phyloP scores from a whole-genome alignment of 2,113 vertebrate species.

The Spheniscus mendiculus region DNA sequence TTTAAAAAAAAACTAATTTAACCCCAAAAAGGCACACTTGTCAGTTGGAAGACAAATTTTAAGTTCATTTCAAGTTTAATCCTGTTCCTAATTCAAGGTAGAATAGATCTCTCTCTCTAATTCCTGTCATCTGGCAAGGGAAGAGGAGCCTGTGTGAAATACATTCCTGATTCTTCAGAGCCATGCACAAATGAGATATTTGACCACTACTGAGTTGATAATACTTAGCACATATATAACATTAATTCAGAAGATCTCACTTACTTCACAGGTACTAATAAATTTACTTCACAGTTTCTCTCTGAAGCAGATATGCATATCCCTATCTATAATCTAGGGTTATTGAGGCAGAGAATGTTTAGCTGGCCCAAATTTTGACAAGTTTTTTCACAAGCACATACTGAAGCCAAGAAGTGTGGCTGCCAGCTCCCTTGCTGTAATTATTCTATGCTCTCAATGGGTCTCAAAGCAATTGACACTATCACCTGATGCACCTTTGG shows the following conservation, averaged over 20 bases:
- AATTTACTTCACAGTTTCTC: background rate
- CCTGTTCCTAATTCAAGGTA: background rate
- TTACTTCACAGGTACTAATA: background rate
- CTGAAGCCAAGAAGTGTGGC: background rate
- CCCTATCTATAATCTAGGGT: background rate
- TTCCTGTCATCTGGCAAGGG: background rate
- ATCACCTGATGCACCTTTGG: background rate
- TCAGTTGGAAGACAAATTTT: background rate
- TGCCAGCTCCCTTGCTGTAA: conserved; percentile 14
- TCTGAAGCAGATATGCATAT: background rate
- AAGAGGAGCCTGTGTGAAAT: background rate
- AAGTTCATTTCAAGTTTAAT: background rate
- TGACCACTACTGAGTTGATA: background rate
- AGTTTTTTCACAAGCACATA: background rate
- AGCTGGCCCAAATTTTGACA: background rate
- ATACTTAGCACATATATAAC: background rate
- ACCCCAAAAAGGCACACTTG: background rate
- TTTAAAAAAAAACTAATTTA: background rate
- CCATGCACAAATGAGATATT: background rate
- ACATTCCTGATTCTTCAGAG: background rate
- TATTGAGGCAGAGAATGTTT: background rate
- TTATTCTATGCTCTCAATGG: background rate
- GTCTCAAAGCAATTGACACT: background rate
- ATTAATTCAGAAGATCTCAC: background rate
- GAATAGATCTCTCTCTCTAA: background rate